Evolutionary conservation across 64 coral and sea anemone genomes (phyloP), one percentile per base, ranked within the genome.

Genomic region (Actinia equina): DNA sequence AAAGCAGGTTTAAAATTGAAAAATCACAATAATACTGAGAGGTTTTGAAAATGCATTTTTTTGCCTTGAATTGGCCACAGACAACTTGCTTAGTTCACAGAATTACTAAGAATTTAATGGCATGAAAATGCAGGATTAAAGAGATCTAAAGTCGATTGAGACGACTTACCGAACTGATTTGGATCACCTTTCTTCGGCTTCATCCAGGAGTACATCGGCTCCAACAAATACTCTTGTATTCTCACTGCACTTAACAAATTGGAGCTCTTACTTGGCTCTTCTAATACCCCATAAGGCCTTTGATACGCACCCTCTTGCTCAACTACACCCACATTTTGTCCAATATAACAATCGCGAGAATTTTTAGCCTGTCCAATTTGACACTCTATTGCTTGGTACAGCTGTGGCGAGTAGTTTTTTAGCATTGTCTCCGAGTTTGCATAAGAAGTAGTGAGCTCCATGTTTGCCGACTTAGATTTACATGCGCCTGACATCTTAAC

Each of bases 191-290:
- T 85, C 56, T 85, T 85, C 2, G 83, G 83, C 26, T 85, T 85
- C 83, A 85, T 85, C 83, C 83, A 85, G 6, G 83, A 63, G 26
- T 85, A 85, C 53, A 85, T 85, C 7, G 83, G 83, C 30, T 85
- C 83, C 5, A 85, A 22, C 17, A 85, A 63, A 37, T 85, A 63
- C 78, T 81, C 78, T 81, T 81, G 78, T 20, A 81, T 81, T 43
- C 44, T 81, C 5, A 81, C 78, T 49, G 78, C 16, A 81, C 78
- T 81, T 49, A 52, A 79, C 30, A 79, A 81, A 81, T 19, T 52
- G 4, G 78, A 52, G 17, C 15, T 81, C 42, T 81, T 81, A 81
- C 78, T 81, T 18, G 78, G 49, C 9, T 12, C 17, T 81, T 81
- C 43, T 51, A 23, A 51, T 51, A 4, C 43, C 22, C 78, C 78